Percentiles rank a stretch among this genome's conserved stretches.
Evolutionary conservation across 2,797 vertebrate species (phyloP).

Genomic region (Sebastes miniatus): DNA sequence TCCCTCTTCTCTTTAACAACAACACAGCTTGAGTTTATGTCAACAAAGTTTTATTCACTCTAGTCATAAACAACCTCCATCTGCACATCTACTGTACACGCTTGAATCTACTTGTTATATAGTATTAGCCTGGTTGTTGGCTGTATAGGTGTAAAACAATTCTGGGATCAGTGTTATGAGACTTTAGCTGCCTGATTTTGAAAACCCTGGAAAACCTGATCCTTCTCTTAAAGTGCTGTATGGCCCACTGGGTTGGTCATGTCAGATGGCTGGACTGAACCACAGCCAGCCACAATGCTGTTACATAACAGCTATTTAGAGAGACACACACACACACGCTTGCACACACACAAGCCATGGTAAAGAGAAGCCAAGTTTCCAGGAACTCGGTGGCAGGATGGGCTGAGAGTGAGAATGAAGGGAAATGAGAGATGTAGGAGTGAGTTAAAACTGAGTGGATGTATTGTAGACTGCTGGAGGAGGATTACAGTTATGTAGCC

Average conservation of each 20-base stretch:
- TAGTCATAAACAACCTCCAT: neutral
- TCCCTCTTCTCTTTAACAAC: neutral
- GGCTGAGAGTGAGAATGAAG: constrained; percentile 3
- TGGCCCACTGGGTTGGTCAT: constrained; percentile 32
- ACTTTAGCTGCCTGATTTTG: neutral
- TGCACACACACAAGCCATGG: neutral
- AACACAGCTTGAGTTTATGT: neutral
- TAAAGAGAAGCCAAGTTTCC: constrained; percentile 43
- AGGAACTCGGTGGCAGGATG: constrained; percentile 11
- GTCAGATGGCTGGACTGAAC: constrained; percentile 40
- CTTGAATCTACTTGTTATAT: neutral
- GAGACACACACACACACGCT: constrained; percentile 8
- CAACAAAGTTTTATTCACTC: neutral
- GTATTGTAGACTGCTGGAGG: neutral
- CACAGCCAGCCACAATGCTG: constrained; percentile 39
- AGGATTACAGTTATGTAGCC: constrained; percentile 31
- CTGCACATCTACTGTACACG: neutral
- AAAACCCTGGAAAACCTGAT: constrained; percentile 18
- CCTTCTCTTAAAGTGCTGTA: constrained; percentile 17
- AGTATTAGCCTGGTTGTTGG: neutral
- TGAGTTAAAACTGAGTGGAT: neutral
- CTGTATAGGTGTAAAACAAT: neutral
- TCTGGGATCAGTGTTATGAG: neutral
- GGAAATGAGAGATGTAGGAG: neutral
- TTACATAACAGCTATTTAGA: constrained; percentile 70